Percentiles rank a stretch among this genome's conserved stretches.
Conservation (phyloP, 2,888 invertebrate species). For the Autographa pulchrina region DNA sequence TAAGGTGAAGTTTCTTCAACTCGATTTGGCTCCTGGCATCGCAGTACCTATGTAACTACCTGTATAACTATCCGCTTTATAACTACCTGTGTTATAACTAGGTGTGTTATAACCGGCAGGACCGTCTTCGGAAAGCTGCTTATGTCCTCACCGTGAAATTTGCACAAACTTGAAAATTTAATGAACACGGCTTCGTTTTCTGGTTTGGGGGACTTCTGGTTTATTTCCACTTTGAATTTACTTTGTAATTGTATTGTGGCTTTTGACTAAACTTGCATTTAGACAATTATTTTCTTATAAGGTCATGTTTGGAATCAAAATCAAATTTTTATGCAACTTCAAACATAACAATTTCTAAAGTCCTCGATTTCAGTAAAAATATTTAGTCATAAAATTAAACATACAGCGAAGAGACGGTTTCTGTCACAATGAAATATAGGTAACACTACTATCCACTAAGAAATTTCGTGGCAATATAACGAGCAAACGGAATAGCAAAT, state of each 20-base stretch:
- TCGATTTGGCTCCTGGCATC: neutral
- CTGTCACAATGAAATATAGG: neutral
- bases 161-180: slow-evolving; percentile 80
- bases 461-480: neutral
- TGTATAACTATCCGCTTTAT: slow-evolving; percentile 6
- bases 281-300: no score
- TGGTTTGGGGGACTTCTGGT: slow-evolving; percentile 33
- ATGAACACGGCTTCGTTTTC: slow-evolving; percentile 71
- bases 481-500: neutral
- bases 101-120: slow-evolving; percentile 9
- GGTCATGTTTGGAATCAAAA: no score
- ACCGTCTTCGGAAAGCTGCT: slow-evolving; percentile 71
- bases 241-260: neutral
- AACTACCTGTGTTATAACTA: neutral
- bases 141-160: slow-evolving; percentile 71
- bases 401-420: neutral
- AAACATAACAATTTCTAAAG: no score
- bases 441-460: neutral
- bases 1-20: neutral
- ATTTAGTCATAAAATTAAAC: no score
- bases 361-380: no score
- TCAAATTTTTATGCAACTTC: no score
- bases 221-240: slow-evolving; percentile 12
- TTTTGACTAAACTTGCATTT: neutral
- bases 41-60: neutral